Percentiles rank a stretch among this genome's conserved stretches.
These are phyloP conservation scores for Microcebus ravelobensis DNA, from an alignment of 2,113 vertebrate genomes.

Conservation along the genomic window DNA sequence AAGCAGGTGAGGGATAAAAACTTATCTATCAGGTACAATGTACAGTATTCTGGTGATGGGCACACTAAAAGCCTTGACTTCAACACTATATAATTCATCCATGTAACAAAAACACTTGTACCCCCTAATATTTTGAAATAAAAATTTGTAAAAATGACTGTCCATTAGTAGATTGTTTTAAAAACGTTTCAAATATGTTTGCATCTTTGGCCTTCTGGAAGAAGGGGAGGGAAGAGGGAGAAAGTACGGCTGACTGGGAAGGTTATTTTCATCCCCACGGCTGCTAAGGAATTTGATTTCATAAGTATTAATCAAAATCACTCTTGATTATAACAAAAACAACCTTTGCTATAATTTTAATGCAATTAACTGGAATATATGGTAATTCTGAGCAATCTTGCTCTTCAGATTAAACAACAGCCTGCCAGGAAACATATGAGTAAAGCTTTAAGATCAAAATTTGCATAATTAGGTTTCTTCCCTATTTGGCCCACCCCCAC, in stretches of 20 bases:
- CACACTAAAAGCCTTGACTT: too few species aligned
- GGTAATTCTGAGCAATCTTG: constrained; percentile 88
- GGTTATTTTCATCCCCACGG: constrained; percentile 42
- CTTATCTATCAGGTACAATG: too few species aligned
- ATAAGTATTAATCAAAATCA: constrained; percentile 87
- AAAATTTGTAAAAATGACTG: background rate
- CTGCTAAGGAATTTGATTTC: constrained; percentile 81
- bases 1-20: too few species aligned
- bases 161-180: background rate
- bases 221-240: background rate
- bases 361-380: constrained; percentile 87
- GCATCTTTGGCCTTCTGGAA: background rate
- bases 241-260: constrained; percentile 13
- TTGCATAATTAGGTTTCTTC: constrained; percentile 87
- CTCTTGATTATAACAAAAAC: constrained; percentile 88
- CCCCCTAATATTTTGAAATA: too few species aligned
- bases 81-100: too few species aligned
- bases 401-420: constrained; percentile 88
- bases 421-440: constrained; percentile 87
- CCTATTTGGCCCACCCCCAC: constrained; percentile 23
- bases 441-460: constrained; percentile 88
- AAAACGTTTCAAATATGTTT: background rate
- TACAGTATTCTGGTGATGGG: too few species aligned
- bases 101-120: too few species aligned
- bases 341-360: constrained; percentile 84